Base-by-base conservation (phyloP, 2,888 invertebrate genomes). In the Orthosia cruda region DNA sequence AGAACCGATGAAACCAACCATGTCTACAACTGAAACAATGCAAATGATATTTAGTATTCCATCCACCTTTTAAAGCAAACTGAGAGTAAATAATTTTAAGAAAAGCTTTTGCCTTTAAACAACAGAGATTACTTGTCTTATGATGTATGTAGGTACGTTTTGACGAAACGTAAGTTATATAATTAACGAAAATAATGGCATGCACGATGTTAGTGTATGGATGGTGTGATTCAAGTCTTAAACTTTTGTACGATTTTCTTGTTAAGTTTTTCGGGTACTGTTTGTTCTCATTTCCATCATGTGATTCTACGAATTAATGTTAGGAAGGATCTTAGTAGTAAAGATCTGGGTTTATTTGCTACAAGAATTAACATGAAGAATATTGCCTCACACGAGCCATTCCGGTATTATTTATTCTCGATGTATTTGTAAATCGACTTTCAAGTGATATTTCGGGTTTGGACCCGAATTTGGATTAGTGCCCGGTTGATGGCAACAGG, bases 91-190 rank as follows among this genome's bases (percentile, higher is more conserved):
- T 75, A 80, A 71, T 71, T 59, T 63, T 70, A 70, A 77, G 81
- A 71, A 71, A 61, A 80, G 82, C 77, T 77, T 74, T 66, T 75
- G 75, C 66, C 55, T 71, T 69, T 54, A 58, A 58, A 78, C 74
- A 72, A 72, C 77, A 65, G 70, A 72, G 85, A 85, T 83, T 85
- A 81, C 69, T 84, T 69, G 59, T 68, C 69, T 84, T 69, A 62
- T 65, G 77, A 81, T 84, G 65, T 74, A 77, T 77, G 77, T 70
- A 83, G 70, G 85, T 77, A 77, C 69, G 77, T 77, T 85, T 78
- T 78, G 78, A 74, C 45, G 78, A 78, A 50, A 49, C 71, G 85
- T 78, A 81, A 71, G 74, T n/a, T n/a, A n/a, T 85, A 63, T 84
- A 78, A 78, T 85, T 84, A 85, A 78, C 54, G 78, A 78, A 67